Base-by-base conservation (phyloP, 37 sponge, comb jelly and placozoan species). In the Eunapius fragilis region DNA sequence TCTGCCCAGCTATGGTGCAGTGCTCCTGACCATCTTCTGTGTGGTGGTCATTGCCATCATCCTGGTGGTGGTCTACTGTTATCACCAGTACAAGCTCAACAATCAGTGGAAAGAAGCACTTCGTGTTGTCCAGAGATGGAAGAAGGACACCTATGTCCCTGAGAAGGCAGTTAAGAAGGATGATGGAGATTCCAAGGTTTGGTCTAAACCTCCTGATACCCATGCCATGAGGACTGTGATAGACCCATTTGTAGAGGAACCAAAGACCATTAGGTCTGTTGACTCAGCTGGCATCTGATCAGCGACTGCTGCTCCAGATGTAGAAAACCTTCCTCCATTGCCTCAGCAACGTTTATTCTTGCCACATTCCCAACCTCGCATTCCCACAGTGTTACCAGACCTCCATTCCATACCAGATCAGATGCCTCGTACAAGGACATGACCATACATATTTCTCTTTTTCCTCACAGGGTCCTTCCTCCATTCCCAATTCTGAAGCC, bases 71-170 rank as follows among this genome's bases (percentile, higher is more conserved):
- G 33, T 91, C 38, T 93, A 81, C 58, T 35, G 67, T 50, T 93
- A 88, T 34, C 74, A 84, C 0, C 74, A 86, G 41, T 81, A 83
- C 77, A 86, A 82, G 31, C 91, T 85, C 48, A 86, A 79, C 85
- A 68, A 48, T 0, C 74, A 91, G 48, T 28, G 89, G 34, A 83
- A 84, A 22, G 87, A 96, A 72, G 90, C 94, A 5, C 70, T 83
- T 6, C 79, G 84, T 45, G 87, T 93, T 0, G 92, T 96, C 58
- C 50, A 69, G 14, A 68, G 89, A 11, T 93, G 97, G 97, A 86
- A 85, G 74, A 86, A 85, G 74, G 92, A 93, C 50, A 70, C 83
- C 30, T 75, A 70, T 74, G 89, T 89, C 31, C 87, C 87, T n/a
- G 91, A 87, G 7, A 89, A 94, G 73, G 92, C 91, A n/a, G 84